These are phyloP conservation scores for Cebidichthys violaceus DNA, from an alignment of 2,113 vertebrate species.

Conservation along the genomic window DNA sequence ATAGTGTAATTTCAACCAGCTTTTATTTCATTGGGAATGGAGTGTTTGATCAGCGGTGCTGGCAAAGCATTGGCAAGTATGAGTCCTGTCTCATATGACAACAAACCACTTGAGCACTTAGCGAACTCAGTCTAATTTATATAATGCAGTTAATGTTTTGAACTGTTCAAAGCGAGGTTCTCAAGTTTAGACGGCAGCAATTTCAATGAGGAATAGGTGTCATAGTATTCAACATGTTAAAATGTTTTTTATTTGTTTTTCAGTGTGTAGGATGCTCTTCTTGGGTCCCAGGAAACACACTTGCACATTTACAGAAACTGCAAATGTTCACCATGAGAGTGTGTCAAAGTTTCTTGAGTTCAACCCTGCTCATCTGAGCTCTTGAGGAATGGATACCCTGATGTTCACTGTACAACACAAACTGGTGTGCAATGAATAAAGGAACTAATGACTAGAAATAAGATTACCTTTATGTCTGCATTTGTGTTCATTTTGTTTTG, in stretches of 20 bases:
- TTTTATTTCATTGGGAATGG: slow-evolving; percentile 51
- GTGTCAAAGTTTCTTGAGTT: slow-evolving; percentile 28
- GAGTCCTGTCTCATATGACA: slow-evolving; percentile 24
- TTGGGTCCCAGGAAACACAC: slow-evolving; percentile 35
- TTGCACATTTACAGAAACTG: slow-evolving; percentile 32
- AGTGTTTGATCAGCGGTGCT: slow-evolving; percentile 44
- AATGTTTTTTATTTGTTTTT: slow-evolving; percentile 34
- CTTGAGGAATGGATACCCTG: slow-evolving; percentile 13
- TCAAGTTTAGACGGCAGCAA: background rate
- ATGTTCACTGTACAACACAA: slow-evolving; percentile 49
- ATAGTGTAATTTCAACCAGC: slow-evolving; percentile 41
- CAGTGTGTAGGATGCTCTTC: slow-evolving; percentile 34
- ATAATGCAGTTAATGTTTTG: background rate
- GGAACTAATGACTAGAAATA: slow-evolving; percentile 37
- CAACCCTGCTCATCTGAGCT: slow-evolving; percentile 18
- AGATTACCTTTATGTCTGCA: slow-evolving; percentile 39
- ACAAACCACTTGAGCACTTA: slow-evolving; percentile 8
- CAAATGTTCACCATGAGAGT: background rate
- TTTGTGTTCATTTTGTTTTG: slow-evolving; percentile 40
- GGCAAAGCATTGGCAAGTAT: slow-evolving; percentile 59
- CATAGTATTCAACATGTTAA: background rate
- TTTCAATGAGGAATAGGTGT: background rate
- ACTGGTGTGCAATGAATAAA: slow-evolving; percentile 68
- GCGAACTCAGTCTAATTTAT: background rate
- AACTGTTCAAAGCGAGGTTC: background rate